Percentiles rank a stretch among this genome's conserved stretches.
phyloP scores from a whole-genome alignment of 2,888 invertebrate genomes.

The Pteria penguin region DNA sequence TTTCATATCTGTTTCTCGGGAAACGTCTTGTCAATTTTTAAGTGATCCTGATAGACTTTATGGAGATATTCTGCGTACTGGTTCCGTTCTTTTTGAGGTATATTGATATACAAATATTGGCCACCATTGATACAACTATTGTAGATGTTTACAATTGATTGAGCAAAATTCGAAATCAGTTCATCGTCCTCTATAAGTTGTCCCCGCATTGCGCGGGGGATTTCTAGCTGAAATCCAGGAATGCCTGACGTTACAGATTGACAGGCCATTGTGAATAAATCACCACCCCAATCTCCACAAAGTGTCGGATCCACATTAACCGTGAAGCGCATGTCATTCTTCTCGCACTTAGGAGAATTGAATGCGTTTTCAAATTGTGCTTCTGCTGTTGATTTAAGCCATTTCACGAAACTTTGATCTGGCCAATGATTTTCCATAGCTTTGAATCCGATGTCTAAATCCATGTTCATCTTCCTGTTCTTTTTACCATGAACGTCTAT shows the following conservation, averaged over 20 bases:
- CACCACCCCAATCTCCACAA: constrained; percentile 45
- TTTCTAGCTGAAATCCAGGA: constrained; percentile 42
- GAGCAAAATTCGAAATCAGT: constrained; percentile 31
- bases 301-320: constrained; percentile 36
- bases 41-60: constrained; percentile 38
- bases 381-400: constrained; percentile 33
- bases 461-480: constrained; percentile 39
- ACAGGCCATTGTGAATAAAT: constrained; percentile 41
- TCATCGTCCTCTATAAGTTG: constrained; percentile 37
- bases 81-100: constrained; percentile 20
- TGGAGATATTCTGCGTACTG: constrained; percentile 13
- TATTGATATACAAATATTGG: constrained; percentile 1
- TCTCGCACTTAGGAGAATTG: constrained; percentile 23
- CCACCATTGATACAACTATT: constrained; percentile 22
- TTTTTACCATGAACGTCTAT: constrained; percentile 45
- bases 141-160: constrained; percentile 40
- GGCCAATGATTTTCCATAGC: constrained; percentile 41
- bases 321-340: constrained; percentile 28
- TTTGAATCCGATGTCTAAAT: constrained; percentile 40
- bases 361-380: constrained; percentile 31
- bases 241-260: constrained; percentile 39
- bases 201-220: constrained; percentile 34
- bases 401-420: constrained; percentile 33
- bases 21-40: constrained; percentile 41
- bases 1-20: constrained; percentile 41